These are phyloP conservation scores for Mactromeris polynyma DNA, from an alignment of 2,888 invertebrate genomes.

Conservation along the genomic window DNA sequence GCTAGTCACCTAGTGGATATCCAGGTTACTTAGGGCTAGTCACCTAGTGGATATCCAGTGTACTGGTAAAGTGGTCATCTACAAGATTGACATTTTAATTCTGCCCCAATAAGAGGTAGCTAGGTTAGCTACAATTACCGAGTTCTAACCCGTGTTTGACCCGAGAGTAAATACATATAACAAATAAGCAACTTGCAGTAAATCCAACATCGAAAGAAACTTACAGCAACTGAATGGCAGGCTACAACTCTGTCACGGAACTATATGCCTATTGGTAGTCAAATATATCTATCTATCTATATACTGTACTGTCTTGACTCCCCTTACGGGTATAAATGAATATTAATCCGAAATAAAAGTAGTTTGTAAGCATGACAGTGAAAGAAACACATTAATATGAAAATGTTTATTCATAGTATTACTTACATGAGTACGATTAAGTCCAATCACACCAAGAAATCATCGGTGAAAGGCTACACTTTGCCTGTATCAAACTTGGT, in stretches of 20 bases:
- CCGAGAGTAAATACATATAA: not conserved
- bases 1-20: too few species aligned
- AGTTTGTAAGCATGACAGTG: not conserved
- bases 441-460: slow-evolving; percentile 17
- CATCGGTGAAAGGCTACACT: slow-evolving; percentile 36
- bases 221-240: not conserved
- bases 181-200: not conserved
- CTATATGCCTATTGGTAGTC: not conserved
- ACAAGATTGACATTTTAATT: too few species aligned
- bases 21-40: too few species aligned
- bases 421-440: slow-evolving; percentile 9
- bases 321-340: too few species aligned
- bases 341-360: not conserved
- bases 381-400: not conserved
- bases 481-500: slow-evolving; percentile 57
- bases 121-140: too few species aligned
- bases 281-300: not conserved
- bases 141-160: too few species aligned
- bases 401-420: not conserved
- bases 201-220: not conserved
- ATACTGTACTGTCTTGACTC: too few species aligned
- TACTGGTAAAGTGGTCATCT: too few species aligned
- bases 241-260: not conserved
- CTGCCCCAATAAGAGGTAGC: too few species aligned
- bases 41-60: too few species aligned